Evolutionary conservation across 2,797 vertebrate genomes (phyloP).

Genomic region (Pipistrellus kuhlii): DNA sequence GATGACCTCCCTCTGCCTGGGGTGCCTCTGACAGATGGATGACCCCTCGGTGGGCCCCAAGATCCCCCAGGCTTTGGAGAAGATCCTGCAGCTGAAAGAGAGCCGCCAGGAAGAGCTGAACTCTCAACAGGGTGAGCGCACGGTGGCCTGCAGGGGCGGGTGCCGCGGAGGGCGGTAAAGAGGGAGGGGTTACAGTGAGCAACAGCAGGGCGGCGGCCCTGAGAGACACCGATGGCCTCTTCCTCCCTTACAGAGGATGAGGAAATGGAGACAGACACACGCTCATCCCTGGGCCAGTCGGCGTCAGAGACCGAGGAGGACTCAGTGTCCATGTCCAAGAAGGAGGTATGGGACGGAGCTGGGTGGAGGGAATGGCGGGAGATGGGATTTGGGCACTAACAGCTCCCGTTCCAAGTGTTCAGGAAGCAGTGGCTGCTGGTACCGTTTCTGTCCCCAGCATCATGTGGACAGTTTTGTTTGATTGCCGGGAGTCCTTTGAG

Average conservation of each 20-base stretch:
- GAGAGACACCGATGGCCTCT: neutral
- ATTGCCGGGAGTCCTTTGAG: neutral
- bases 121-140: constrained; percentile 76
- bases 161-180: neutral
- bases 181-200: neutral
- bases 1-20: neutral
- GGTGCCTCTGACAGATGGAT: constrained; percentile 86
- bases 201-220: neutral
- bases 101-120: constrained; percentile 95
- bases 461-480: neutral
- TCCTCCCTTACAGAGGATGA: constrained; percentile 85
- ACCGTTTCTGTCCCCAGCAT: neutral
- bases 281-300: constrained; percentile 83
- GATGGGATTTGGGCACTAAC: neutral
- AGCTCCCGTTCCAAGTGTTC: neutral
- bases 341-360: constrained; percentile 88
- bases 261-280: constrained; percentile 88
- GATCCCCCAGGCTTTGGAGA: constrained; percentile 96
- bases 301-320: constrained; percentile 93
- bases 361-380: neutral
- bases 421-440: neutral
- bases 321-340: constrained; percentile 89
- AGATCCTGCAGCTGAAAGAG: constrained; percentile 97
- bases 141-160: rapidly evolving
- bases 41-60: constrained; percentile 93